Conservation (phyloP, 1,140 invertebrate genomes). For the honey bee (Apis mellifera) region DNA sequence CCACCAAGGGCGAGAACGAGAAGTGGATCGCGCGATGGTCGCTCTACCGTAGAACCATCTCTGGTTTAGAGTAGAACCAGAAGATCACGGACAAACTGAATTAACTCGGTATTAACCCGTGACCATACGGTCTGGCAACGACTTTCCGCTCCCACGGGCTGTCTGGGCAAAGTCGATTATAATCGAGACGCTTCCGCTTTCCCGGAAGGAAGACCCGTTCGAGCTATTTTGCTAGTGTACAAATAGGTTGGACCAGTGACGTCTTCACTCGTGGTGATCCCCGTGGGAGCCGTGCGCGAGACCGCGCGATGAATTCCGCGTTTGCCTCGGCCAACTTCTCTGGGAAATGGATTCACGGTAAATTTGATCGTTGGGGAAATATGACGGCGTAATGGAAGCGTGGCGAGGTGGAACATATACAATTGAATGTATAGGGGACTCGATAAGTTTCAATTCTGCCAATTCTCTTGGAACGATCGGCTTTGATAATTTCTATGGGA, state of each 20-base stretch:
- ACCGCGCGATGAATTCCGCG: neutral
- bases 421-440: neutral
- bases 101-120: constrained; percentile 69
- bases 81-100: constrained; percentile 72
- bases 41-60: too few relatives aligned
- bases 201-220: constrained; percentile 14
- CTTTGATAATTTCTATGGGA: neutral
- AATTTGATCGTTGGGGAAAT: neutral
- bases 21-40: neutral
- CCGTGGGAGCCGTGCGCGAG: too few relatives aligned
- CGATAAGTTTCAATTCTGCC: neutral
- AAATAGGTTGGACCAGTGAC: neutral
- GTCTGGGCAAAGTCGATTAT: constrained; percentile 47
- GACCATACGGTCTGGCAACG: constrained; percentile 67
- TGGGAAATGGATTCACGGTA: neutral
- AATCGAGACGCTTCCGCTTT: neutral
- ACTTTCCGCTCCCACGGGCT: constrained; percentile 59
- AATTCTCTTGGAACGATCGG: neutral
- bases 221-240: constrained; percentile 38
- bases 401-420: neutral
- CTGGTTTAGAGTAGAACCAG: constrained; percentile 39
- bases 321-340: neutral
- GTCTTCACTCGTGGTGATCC: neutral
- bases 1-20: neutral
- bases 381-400: neutral